phyloP scores from a whole-genome alignment of 2,797 vertebrate species.

The Coreius guichenoti region DNA sequence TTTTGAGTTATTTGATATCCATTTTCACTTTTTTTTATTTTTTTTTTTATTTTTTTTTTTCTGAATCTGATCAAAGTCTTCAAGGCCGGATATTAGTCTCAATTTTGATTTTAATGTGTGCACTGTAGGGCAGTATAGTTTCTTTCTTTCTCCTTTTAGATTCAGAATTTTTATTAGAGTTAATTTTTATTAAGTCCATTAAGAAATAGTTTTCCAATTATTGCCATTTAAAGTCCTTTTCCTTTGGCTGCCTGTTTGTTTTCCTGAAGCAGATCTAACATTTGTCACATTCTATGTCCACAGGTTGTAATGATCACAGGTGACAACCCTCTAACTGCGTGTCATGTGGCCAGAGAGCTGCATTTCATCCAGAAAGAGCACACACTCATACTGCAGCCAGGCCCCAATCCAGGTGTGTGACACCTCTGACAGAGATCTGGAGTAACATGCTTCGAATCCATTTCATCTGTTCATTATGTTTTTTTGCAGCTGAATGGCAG shows the following conservation, averaged over 20 bases:
- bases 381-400: constrained; percentile 87
- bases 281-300: neutral
- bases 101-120: neutral
- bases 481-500: constrained; percentile 79
- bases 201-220: neutral
- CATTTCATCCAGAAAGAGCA: constrained; percentile 89
- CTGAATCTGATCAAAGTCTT: neutral
- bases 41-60: too few relatives aligned
- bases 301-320: constrained; percentile 99
- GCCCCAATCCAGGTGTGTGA: constrained; percentile 72
- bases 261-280: neutral
- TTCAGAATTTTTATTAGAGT: neutral
- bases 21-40: neutral
- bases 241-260: neutral
- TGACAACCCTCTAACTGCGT: constrained; percentile 94
- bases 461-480: neutral
- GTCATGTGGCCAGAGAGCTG: constrained; percentile 94
- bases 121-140: neutral
- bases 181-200: neutral
- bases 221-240: neutral
- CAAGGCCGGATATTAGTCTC: neutral
- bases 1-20: neutral
- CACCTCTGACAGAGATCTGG: constrained; percentile 8
- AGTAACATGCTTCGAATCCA: neutral
- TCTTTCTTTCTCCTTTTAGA: too few relatives aligned